Evolutionary conservation across 2,113 vertebrate genomes (phyloP).

Genomic region (Boulengeromyrus knoepffleri): DNA sequence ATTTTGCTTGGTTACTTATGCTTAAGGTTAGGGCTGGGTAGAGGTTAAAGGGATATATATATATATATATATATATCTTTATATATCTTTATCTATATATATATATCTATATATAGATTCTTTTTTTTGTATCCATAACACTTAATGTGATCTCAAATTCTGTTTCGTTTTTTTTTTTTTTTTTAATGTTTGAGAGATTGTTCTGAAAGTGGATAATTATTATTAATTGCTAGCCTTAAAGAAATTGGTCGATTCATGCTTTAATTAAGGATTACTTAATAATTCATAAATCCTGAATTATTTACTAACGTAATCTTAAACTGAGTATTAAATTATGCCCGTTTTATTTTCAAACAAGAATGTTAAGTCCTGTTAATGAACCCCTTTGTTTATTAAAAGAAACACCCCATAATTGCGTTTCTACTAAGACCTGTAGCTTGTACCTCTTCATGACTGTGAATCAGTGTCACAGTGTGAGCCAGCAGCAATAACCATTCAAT

Average conservation of each 20-base stretch:
- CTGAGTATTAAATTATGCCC: background rate
- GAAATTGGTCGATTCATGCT: background rate
- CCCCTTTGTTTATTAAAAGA: background rate
- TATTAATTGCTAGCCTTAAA: background rate
- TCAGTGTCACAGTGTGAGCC: background rate
- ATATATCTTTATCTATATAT: too few relatives aligned
- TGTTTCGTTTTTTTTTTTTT: background rate
- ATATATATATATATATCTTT: too few relatives aligned
- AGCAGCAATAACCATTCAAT: background rate
- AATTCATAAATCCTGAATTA: background rate
- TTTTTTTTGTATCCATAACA: background rate
- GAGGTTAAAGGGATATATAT: too few relatives aligned
- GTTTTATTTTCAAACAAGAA: background rate
- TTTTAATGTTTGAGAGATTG: background rate
- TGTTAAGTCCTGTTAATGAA: background rate
- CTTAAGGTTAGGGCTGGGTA: too few relatives aligned
- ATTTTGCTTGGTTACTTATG: too few relatives aligned
- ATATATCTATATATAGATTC: too few relatives aligned
- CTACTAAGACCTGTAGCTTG: background rate
- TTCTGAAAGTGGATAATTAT: background rate
- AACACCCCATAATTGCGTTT: background rate
- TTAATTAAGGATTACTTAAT: background rate
- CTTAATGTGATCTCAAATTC: background rate
- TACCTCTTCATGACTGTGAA: background rate
- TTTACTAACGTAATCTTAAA: background rate